These are phyloP conservation scores for Limnodromus scolopaceus DNA, from an alignment of 2,797 vertebrate species.

Conservation along the genomic window DNA sequence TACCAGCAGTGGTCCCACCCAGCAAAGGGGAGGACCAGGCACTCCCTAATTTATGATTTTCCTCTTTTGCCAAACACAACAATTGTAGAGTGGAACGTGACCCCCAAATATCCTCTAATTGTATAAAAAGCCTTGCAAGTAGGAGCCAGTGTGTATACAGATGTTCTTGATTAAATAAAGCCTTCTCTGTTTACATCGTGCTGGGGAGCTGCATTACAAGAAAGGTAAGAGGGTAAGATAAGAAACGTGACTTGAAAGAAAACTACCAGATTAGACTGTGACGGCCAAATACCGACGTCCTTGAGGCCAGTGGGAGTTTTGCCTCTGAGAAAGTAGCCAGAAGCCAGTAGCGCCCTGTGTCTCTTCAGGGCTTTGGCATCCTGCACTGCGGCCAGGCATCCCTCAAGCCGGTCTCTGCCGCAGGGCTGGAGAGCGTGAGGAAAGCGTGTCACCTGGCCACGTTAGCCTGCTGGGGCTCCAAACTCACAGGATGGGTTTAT, in stretches of 20 bases:
- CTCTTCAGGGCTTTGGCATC: not conserved
- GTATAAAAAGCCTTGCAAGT: not conserved
- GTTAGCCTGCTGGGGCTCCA: not conserved
- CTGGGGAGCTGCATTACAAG: not conserved
- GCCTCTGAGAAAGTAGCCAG: not conserved
- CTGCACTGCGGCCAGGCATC: not conserved
- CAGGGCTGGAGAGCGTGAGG: not conserved
- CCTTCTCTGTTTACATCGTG: not conserved
- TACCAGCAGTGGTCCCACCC: not conserved
- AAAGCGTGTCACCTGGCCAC: accelerated
- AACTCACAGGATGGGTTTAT: not conserved
- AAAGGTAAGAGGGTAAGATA: not conserved
- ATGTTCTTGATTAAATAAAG: not conserved
- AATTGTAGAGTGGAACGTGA: not conserved
- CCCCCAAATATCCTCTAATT: not conserved
- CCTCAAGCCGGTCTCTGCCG: not conserved
- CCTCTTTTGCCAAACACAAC: not conserved
- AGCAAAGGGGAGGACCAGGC: not conserved
- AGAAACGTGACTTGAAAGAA: not conserved
- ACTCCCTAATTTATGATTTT: not conserved
- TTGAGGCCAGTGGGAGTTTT: not conserved
- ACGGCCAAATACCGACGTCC: not conserved
- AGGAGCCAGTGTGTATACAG: not conserved
- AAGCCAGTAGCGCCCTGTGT: not conserved
- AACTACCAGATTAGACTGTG: not conserved